phyloP scores from a whole-genome alignment of 2,797 vertebrate species.

The Phrynocephalus guinanensis region DNA sequence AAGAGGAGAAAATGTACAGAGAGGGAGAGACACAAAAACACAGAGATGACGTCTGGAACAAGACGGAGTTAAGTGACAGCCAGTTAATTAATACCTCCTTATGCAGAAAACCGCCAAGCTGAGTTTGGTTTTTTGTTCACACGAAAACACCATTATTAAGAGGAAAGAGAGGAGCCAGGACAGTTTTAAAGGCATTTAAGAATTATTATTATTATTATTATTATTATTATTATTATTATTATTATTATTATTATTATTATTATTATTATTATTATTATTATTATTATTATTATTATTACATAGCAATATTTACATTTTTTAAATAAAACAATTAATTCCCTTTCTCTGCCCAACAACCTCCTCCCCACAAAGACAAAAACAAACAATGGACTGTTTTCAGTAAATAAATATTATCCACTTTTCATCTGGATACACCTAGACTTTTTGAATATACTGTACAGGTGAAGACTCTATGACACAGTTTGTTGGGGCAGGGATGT shows the following conservation, averaged over 20 bases:
- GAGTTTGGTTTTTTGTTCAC: constrained; percentile 43
- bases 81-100: constrained; percentile 47
- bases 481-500: constrained; percentile 34
- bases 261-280: too few species aligned
- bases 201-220: constrained; percentile 5
- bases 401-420: constrained; percentile 75
- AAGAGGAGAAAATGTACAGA: constrained; percentile 72
- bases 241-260: constrained; percentile 47
- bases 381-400: constrained; percentile 69
- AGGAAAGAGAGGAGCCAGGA: constrained; percentile 20
- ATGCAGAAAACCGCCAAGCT: constrained; percentile 46
- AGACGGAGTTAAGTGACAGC: constrained; percentile 65
- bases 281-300: constrained; percentile 51
- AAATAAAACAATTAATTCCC: constrained; percentile 15
- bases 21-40: constrained; percentile 23
- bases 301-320: constrained; percentile 57
- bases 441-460: constrained; percentile 66
- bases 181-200: constrained; percentile 46
- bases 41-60: constrained; percentile 60
- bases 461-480: constrained; percentile 61
- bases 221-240: constrained; percentile 50
- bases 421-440: constrained; percentile 64
- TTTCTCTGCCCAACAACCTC: constrained; percentile 59
- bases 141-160: constrained; percentile 52
- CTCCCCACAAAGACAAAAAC: constrained; percentile 60